Evolutionary conservation across 2,797 vertebrate species (phyloP).

Genomic region (Hoplostethus atlanticus): DNA sequence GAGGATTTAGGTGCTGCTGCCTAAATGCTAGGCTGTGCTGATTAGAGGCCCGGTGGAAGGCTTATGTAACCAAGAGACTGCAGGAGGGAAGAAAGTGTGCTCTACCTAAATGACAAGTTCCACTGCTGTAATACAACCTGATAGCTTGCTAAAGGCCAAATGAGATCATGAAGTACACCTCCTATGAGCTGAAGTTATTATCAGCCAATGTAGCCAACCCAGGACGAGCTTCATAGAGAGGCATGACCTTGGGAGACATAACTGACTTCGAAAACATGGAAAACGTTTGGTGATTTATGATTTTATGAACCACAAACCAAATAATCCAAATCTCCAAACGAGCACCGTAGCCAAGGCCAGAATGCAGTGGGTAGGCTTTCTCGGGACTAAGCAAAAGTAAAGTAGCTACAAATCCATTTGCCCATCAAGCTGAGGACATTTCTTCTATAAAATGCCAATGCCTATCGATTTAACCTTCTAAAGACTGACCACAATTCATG

Average conservation of each 20-base stretch:
- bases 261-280: constrained; percentile 3
- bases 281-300: constrained; percentile 7
- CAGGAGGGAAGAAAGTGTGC: constrained; percentile 55
- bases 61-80: constrained; percentile 74
- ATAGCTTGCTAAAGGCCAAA: constrained; percentile 47
- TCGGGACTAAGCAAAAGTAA: constrained; percentile 38
- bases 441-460: constrained; percentile 52
- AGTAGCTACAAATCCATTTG: constrained; percentile 40
- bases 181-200: constrained; percentile 16
- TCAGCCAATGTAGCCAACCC: not conserved
- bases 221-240: constrained; percentile 13
- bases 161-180: constrained; percentile 31
- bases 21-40: constrained; percentile 80
- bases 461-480: constrained; percentile 60
- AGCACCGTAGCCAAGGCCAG: constrained; percentile 15
- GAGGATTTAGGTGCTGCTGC: constrained; percentile 83
- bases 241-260: constrained; percentile 25
- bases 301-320: not conserved
- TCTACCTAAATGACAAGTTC: constrained; percentile 55
- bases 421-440: constrained; percentile 40
- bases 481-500: constrained; percentile 52
- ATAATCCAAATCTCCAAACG: constrained; percentile 11
- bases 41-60: constrained; percentile 73
- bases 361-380: constrained; percentile 7
- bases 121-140: constrained; percentile 33